A percentile compares a stretch with the other conserved stretches of the same genome.
Evolutionary conservation across 1,140 invertebrate species (phyloP).

Genomic region (Pararge aegeria): DNA sequence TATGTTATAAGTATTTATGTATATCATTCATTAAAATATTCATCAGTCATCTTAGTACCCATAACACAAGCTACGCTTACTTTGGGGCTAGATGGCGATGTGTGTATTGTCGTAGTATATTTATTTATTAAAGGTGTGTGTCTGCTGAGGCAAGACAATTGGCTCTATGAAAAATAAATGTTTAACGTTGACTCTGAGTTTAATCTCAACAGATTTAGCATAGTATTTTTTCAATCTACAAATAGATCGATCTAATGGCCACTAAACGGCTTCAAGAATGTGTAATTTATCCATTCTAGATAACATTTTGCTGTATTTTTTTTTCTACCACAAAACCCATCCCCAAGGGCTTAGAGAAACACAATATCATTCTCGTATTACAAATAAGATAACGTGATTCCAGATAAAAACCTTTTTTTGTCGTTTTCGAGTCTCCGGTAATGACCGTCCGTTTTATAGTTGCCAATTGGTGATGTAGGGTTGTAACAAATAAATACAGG

Average conservation of each 20-base stretch:
- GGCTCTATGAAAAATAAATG: no score
- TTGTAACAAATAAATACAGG: neutral
- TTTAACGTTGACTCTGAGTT: no score
- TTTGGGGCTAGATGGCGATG: no score
- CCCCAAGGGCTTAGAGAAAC: slow-evolving; percentile 36
- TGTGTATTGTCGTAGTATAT: no score
- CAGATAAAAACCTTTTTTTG: slow-evolving; percentile 43
- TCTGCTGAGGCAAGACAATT: no score
- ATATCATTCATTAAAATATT: no score
- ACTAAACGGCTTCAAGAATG: neutral
- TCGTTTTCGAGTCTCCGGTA: slow-evolving; percentile 30
- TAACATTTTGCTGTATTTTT: slow-evolving; percentile 44
- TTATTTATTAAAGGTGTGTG: no score
- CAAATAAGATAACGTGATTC: slow-evolving; percentile 55
- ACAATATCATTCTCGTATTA: slow-evolving; percentile 59
- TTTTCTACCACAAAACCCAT: slow-evolving; percentile 6
- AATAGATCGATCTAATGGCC: neutral
- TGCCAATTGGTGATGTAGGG: slow-evolving; percentile 19
- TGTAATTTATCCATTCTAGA: slow-evolving; percentile 25
- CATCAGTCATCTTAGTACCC: no score
- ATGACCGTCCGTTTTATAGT: slow-evolving; percentile 30
- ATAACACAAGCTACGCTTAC: no score
- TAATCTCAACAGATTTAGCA: no score
- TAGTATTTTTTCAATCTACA: neutral
- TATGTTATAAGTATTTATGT: no score